Percentiles rank a stretch among this genome's conserved stretches.
Conservation (phyloP, 2,888 invertebrate species). For the Incurvaria masculella region DNA sequence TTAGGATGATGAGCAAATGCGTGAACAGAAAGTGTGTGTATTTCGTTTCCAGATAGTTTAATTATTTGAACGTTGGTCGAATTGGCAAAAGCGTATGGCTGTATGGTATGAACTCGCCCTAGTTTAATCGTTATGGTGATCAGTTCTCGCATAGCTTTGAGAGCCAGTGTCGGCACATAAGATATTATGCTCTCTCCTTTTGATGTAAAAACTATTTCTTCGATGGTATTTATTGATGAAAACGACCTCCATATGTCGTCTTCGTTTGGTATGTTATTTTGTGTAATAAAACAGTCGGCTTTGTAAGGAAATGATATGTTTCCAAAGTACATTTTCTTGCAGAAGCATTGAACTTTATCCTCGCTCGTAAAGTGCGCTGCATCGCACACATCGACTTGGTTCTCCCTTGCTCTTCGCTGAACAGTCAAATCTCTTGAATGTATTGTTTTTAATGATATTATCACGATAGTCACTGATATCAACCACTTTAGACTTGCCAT, state of each 20-base stretch:
- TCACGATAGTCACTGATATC: not conserved
- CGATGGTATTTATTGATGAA: conserved; percentile 57
- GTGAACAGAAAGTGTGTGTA: conserved; percentile 58
- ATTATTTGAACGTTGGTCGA: conserved; percentile 62
- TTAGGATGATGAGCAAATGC: conserved; percentile 68
- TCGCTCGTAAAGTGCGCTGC: conserved; percentile 24
- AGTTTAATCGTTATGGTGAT: conserved; percentile 63
- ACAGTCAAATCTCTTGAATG: not conserved
- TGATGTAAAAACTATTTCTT: conserved; percentile 64
- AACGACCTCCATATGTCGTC: conserved; percentile 67
- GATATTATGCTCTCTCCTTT: conserved; percentile 61
- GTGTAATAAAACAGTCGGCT: conserved; percentile 69
- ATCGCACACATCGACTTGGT: not conserved
- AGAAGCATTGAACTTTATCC: conserved; percentile 38
- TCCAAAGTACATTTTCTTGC: conserved; percentile 17
- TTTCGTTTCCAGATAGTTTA: conserved; percentile 63
- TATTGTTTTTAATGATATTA: not conserved
- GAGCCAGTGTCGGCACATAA: conserved; percentile 64
- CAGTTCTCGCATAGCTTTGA: conserved; percentile 58
- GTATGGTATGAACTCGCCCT: conserved; percentile 63
- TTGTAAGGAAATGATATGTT: conserved; percentile 40
- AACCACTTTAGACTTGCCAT: not conserved
- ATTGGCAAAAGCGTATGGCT: conserved; percentile 70
- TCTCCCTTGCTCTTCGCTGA: not conserved
- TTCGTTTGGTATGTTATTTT: conserved; percentile 51